Conservation (phyloP, 2,113 vertebrate genomes). For the Odocoileus hemionus region DNA sequence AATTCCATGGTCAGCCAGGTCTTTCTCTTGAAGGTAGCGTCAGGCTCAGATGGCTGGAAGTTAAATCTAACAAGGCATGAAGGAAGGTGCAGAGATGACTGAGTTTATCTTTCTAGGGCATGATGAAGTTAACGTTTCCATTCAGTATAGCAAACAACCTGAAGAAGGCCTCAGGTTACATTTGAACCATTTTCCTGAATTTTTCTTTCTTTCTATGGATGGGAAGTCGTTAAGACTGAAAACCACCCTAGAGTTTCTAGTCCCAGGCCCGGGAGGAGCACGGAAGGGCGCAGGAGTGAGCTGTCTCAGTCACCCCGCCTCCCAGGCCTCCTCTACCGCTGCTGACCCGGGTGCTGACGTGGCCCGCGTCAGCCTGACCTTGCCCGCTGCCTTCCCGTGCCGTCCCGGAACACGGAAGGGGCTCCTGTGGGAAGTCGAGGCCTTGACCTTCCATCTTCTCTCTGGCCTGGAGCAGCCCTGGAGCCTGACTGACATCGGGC, state of each 20-base stretch:
- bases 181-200: not conserved
- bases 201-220: not conserved
- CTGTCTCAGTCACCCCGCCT: accelerated
- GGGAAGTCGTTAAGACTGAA: not conserved
- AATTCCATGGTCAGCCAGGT: not conserved
- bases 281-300: not conserved
- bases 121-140: not conserved
- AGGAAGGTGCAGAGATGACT: not conserved
- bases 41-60: not conserved
- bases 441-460: not conserved
- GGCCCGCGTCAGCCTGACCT: not conserved
- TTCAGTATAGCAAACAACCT: not conserved
- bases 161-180: not conserved
- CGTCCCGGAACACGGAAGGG: not conserved
- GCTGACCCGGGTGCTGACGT: accelerated
- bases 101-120: not conserved
- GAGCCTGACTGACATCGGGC: not conserved
- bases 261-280: accelerated
- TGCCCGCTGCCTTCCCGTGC: accelerated
- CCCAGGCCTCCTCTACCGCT: accelerated
- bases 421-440: not conserved
- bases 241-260: not conserved
- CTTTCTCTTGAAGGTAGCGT: not conserved
- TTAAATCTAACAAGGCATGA: not conserved
- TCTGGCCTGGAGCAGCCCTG: not conserved